These are phyloP conservation scores for Drosophila austrosaltans DNA, from an alignment of 2,888 invertebrate genomes.

Conservation along the genomic window DNA sequence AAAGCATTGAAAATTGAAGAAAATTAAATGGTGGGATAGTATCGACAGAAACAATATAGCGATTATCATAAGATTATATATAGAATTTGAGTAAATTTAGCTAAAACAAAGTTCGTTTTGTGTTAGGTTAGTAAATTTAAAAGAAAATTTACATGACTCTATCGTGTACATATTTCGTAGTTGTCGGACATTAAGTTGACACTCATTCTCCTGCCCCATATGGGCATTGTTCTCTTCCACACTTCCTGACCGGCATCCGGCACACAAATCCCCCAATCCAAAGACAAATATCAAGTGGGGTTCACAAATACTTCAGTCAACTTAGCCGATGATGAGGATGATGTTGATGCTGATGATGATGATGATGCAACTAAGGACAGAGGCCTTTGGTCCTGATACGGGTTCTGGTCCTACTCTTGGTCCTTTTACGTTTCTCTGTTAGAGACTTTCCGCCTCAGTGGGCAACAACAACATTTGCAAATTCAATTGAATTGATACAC, in stretches of 20 bases:
- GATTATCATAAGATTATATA: too few relatives aligned
- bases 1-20: too few relatives aligned
- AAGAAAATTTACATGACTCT: conserved; percentile 3
- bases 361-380: conserved; percentile 26
- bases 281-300: conserved; percentile 70
- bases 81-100: too few relatives aligned
- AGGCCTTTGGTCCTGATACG: conserved; percentile 23
- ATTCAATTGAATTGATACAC: conserved; percentile 79
- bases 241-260: conserved; percentile 8
- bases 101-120: too few relatives aligned
- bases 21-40: too few relatives aligned
- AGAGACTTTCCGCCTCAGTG: conserved; percentile 63
- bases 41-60: too few relatives aligned
- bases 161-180: background rate
- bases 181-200: conserved; percentile 1
- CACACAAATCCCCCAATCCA: conserved; percentile 27
- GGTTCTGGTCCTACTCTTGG: conserved; percentile 21
- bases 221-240: background rate
- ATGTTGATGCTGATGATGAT: conserved; percentile 28
- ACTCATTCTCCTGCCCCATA: background rate
- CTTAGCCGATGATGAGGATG: conserved; percentile 35
- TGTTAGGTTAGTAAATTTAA: background rate
- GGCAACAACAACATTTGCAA: conserved; percentile 75
- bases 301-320: conserved; percentile 54
- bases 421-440: conserved; percentile 17